Evolutionary conservation across 2,797 vertebrate species (phyloP), one percentile per base, ranked within the genome.

Genomic region (Phataginus tetradactyla): DNA sequence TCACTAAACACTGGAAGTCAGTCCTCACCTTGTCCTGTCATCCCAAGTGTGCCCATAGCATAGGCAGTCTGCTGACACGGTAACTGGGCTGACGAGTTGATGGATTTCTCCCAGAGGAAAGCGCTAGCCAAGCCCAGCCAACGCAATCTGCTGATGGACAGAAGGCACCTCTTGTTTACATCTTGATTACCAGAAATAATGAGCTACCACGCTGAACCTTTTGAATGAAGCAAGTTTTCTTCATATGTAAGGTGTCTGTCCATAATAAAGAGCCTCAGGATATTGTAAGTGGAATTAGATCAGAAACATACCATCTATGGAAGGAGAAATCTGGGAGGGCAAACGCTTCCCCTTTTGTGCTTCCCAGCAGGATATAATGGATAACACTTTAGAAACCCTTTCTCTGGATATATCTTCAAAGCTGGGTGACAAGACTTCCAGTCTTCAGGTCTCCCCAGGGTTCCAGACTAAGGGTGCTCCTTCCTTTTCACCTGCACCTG

Each of bases 341-440:
- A 53, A 86, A 68, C 15, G 15, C 51, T 88, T 78, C 71, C 6
- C 7, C 1, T 72, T 72, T n/a, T 84, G 8, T 53, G 13, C 27
- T 27, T 66, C 69, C 49, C 90, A 21, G n/a, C 27, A 64, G 14
- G 4, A 39, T 39, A 39, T 39, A 39, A 39, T 39, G 39, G 39
- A 39, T 39, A 90, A 74, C 1, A 68, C 7, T 94, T 95, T 79
- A 68, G 74, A 94, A 96, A 51, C 12, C 32, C 18, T 86, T 63
- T 66, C 79, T 85, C 77, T 85, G 53, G 55, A 85, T 34, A 42
- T 68, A n/a, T 7, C 49, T 84, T 74, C 42, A 51, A 61, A 72
- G 15, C 39, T 25, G 45, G 11, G 25, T 29, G 45, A 75, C 39
- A 51, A 81, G 39, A 75, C 27, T 15, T 39, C 32, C 13, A 90